Conservation (phyloP, 2,113 vertebrate species). For the Fukomys damarensis region DNA sequence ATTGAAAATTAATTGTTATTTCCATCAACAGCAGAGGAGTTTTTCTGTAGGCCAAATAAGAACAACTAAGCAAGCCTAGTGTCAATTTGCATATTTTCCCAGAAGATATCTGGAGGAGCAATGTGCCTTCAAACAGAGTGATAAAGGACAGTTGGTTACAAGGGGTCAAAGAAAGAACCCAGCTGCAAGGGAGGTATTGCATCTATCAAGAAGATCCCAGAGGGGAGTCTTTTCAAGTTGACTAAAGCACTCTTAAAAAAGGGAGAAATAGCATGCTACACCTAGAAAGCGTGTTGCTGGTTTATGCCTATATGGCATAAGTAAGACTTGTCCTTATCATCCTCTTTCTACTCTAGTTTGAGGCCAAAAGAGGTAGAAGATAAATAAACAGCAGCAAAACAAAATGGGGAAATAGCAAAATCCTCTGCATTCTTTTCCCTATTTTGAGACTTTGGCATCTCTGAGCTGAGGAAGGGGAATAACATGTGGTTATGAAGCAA, state of each 20-base stretch:
- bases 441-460: background rate
- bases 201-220: background rate
- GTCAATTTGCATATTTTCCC: constrained; percentile 1
- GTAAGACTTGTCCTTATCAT: background rate
- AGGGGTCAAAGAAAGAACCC: background rate
- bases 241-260: background rate
- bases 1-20: background rate
- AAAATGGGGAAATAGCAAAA: background rate
- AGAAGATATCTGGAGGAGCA: background rate
- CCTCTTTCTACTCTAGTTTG: background rate
- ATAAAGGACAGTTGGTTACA: background rate
- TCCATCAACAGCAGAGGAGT: background rate
- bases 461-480: background rate
- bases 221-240: background rate
- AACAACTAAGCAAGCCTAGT: background rate
- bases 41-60: background rate
- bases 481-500: background rate
- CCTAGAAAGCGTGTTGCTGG: background rate
- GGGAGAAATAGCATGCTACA: background rate
- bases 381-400: background rate
- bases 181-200: background rate
- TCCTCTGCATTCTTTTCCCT: background rate
- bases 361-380: background rate
- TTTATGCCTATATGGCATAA: background rate
- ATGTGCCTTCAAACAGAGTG: background rate